Conservation (phyloP, 2,113 vertebrate genomes). For the Menura novaehollandiae region DNA sequence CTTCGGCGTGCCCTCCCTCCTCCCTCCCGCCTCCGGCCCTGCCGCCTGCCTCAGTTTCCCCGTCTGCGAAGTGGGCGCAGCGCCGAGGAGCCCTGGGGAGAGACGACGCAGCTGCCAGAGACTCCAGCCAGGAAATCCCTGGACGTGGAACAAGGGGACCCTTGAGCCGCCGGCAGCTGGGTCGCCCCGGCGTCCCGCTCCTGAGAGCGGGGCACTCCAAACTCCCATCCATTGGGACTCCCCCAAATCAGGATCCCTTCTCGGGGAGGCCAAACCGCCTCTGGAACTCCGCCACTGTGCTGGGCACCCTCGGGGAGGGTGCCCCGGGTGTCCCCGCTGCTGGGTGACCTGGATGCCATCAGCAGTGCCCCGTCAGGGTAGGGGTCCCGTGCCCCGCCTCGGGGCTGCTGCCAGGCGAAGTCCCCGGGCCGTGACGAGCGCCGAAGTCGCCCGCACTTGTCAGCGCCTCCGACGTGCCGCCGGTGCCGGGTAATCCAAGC, state of each 20-base stretch:
- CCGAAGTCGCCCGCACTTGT: neutral
- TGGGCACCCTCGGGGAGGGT: neutral
- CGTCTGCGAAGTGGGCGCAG: neutral
- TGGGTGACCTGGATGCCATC: neutral
- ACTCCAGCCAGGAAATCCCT: neutral
- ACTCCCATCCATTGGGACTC: fast-evolving
- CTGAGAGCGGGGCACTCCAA: neutral
- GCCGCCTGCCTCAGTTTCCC: constrained; percentile 49
- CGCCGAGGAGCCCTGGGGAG: neutral
- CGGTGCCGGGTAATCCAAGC: neutral
- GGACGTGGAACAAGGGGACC: neutral
- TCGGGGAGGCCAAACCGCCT: neutral
- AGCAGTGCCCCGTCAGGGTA: neutral
- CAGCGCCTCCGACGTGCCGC: neutral
- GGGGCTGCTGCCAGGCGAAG: neutral
- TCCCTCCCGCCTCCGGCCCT: neutral
- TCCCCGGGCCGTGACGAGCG: neutral
- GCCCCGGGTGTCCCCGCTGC: neutral
- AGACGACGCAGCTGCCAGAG: neutral
- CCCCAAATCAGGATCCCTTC: neutral
- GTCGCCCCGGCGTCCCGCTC: neutral
- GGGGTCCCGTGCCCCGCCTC: neutral
- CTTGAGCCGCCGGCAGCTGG: neutral
- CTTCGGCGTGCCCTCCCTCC: neutral
- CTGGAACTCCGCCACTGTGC: fast-evolving